phyloP scores from a whole-genome alignment of 2,888 invertebrate genomes.

The Hipparchia semele region DNA sequence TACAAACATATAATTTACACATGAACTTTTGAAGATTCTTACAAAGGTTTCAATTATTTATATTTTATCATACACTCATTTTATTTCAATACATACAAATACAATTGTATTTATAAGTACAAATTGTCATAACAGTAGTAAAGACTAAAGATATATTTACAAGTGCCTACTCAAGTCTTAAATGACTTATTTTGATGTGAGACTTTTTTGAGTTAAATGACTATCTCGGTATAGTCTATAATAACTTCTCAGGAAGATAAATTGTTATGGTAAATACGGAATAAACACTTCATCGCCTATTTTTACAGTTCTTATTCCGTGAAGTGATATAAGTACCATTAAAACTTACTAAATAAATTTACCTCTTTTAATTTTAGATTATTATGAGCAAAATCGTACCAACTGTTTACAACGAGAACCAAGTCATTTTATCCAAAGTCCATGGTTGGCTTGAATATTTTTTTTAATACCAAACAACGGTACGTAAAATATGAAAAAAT shows the following conservation, averaged over 20 bases:
- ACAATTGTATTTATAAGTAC: background rate
- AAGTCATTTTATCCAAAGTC: background rate
- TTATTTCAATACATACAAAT: background rate
- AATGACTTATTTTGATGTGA: background rate
- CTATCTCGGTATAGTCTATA: background rate
- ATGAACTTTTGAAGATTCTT: background rate
- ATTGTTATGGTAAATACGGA: background rate
- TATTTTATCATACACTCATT: background rate
- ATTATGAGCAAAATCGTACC: background rate
- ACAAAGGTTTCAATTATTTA: background rate
- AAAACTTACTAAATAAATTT: background rate
- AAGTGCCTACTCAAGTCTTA: background rate
- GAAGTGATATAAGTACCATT: background rate
- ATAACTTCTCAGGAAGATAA: conserved; percentile 2
- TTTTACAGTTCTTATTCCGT: conserved; percentile 9
- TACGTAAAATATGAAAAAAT: no score
- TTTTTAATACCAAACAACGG: no score
- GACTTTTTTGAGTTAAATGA: background rate
- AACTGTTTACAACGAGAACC: background rate
- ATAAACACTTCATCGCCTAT: background rate
- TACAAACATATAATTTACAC: no score
- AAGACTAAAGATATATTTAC: background rate
- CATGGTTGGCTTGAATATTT: background rate
- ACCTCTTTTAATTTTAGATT: background rate
- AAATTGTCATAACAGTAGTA: conserved; percentile 21